These are phyloP conservation scores for Heliconius melpomene DNA, from an alignment of 1,140 invertebrate genomes.

Conservation along the genomic window DNA sequence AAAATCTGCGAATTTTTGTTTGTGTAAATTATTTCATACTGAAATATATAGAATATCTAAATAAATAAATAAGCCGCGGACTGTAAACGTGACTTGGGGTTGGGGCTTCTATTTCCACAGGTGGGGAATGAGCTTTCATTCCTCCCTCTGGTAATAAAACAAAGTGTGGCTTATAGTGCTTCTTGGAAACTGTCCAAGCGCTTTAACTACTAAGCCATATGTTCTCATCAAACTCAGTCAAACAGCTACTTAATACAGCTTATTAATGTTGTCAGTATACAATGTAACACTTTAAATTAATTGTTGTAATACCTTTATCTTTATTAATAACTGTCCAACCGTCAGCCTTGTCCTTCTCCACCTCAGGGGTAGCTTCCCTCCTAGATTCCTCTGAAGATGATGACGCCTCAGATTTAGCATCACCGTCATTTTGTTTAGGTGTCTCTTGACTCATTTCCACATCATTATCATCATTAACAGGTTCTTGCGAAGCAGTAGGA, in stretches of 20 bases:
- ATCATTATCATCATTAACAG: constrained; percentile 37
- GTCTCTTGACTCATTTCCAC: constrained; percentile 47
- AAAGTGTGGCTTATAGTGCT: too few species aligned
- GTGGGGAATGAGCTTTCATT: too few species aligned
- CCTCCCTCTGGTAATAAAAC: too few species aligned
- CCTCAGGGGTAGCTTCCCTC: constrained; percentile 59
- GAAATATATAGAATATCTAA: too few species aligned
- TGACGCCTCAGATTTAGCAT: constrained; percentile 42
- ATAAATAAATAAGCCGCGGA: too few species aligned
- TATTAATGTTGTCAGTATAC: too few species aligned
- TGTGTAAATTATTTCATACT: neutral
- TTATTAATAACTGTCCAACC: constrained; percentile 72
- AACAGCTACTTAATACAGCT: too few species aligned
- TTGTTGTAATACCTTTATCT: constrained; percentile 57
- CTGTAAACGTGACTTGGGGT: too few species aligned
- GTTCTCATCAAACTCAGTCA: too few species aligned
- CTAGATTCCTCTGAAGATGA: constrained; percentile 37
- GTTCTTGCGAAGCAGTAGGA: constrained; percentile 22
- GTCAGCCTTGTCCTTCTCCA: constrained; percentile 49
- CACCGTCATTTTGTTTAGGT: constrained; percentile 35
- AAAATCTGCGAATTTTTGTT: neutral
- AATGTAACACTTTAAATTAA: neutral
- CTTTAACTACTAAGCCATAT: too few species aligned
- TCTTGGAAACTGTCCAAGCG: too few species aligned
- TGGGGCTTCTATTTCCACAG: too few species aligned